Conservation (phyloP, 35 echinoderm and acorn worm genomes). For the Chiridota heheva region DNA sequence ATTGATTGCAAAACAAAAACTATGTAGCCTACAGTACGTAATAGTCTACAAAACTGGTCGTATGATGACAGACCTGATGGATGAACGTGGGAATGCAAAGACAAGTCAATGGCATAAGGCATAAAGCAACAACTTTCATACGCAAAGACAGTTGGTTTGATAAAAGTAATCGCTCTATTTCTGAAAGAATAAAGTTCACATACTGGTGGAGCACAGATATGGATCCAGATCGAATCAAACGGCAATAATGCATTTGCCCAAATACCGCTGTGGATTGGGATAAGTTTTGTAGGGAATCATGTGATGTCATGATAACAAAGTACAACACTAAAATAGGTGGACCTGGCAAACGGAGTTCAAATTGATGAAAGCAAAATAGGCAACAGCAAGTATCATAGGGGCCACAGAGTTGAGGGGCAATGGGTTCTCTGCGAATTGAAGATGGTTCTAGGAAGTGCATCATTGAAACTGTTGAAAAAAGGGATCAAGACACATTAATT, state of each 20-base stretch:
- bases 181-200: constrained; percentile 20
- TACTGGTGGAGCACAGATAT: constrained; percentile 12
- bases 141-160: constrained; percentile 19
- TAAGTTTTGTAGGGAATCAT: constrained; percentile 40
- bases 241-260: not conserved
- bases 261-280: constrained; percentile 30
- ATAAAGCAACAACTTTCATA: not conserved
- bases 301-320: not conserved
- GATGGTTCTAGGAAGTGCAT: constrained; percentile 35
- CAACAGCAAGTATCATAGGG: constrained; percentile 18
- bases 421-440: constrained; percentile 49
- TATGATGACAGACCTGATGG: constrained; percentile 6
- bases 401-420: constrained; percentile 45
- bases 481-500: constrained; percentile 1
- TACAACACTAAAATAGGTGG: constrained; percentile 16
- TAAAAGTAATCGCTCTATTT: not conserved
- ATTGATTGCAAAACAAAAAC: no score
- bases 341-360: constrained; percentile 8
- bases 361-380: constrained; percentile 45
- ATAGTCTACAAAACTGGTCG: no score
- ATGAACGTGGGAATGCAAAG: not conserved
- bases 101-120: not conserved
- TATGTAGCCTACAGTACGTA: no score
- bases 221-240: not conserved
- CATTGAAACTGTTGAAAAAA: not conserved